Evolutionary conservation across 1,140 invertebrate species (phyloP), one percentile per base, ranked within the genome.

Genomic region (Pogonomyrmex californicus): DNA sequence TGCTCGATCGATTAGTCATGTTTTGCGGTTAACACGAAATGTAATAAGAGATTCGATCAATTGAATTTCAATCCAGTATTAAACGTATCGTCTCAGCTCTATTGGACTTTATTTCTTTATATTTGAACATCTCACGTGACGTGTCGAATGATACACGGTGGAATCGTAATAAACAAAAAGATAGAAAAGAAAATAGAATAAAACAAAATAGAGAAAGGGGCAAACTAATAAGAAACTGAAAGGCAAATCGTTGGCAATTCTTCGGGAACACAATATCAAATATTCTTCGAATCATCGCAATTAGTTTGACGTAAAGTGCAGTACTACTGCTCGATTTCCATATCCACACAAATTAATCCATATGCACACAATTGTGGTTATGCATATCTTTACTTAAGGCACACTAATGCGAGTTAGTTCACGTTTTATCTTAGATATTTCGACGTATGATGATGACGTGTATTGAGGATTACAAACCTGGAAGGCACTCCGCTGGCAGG

Each of bases 401-500:
- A 82, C 79, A 58, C 79, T 82, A 60, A 82, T 82, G 79, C 79
- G 41, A 82, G 66, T 82, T 82, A 82, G 79, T 82, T 4, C 51
- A 17, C 36, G 66, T 60, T 82, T 10, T 73, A 44, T 47, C 38
- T 82, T 14, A n/a, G 4, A 4, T 82, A 17, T 56, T 54, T 66
- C n/a, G 30, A 38, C 10, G 49, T 14, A 14, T n/a, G 6, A 0
- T n/a, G 6, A 0, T 5, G 10, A 51, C 1, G 1, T 10, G 1
- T 33, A 2, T 65, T 17, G n/a, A 65, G 14, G 5, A 17, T 4
- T 63, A 88, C 91, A 93, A 95, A 97, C 97, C 97, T 97, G 95
- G 96, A 96, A 81, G 97, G 92, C 41, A 96, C 96, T 89, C 96
- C 95, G 91, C 96, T 95, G 83, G 96, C 93, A 62, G 97, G 97